Percentiles rank a stretch among this genome's conserved stretches.
Conservation (phyloP, 2,113 vertebrate species). For the Misgurnus mizolepis region DNA sequence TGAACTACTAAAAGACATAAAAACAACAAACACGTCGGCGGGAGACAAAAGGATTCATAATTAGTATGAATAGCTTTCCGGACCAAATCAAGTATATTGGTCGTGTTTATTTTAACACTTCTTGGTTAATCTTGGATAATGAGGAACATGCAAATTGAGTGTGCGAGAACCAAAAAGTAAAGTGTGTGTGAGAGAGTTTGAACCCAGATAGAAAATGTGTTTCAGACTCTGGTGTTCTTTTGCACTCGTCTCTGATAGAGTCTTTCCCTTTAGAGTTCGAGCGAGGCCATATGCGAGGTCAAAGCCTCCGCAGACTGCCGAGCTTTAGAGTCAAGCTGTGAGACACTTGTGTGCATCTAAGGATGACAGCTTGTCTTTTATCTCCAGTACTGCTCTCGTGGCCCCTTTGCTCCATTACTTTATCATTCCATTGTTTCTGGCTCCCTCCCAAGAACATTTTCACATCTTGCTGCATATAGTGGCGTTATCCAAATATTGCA, state of each 20-base stretch:
- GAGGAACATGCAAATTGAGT: constrained; percentile 14
- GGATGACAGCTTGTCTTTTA: constrained; percentile 60
- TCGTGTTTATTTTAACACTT: constrained; percentile 20
- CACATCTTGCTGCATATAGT: constrained; percentile 6
- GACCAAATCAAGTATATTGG: constrained; percentile 17
- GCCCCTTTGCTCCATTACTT: constrained; percentile 33
- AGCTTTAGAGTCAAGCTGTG: constrained; percentile 41
- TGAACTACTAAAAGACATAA: constrained; percentile 36
- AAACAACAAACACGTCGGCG: constrained; percentile 27
- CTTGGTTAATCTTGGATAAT: constrained; percentile 29
- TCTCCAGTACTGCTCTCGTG: constrained; percentile 44
- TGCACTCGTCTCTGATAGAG: constrained; percentile 13
- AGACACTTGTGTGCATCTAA: constrained; percentile 41
- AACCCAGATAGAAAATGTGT: not conserved
- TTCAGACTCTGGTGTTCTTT: constrained; percentile 24
- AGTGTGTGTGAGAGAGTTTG: not conserved
- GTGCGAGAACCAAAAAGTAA: constrained; percentile 40
- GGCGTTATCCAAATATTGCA: constrained; percentile 16
- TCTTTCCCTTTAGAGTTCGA: constrained; percentile 55
- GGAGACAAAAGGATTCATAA: constrained; percentile 34
- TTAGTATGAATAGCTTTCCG: constrained; percentile 20
- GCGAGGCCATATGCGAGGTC: constrained; percentile 45
- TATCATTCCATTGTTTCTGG: constrained; percentile 20
- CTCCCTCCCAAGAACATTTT: constrained; percentile 28
- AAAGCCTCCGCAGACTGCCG: constrained; percentile 57